Conservation (phyloP, 1,140 invertebrate genomes). For the Aporrectodea caliginosa region DNA sequence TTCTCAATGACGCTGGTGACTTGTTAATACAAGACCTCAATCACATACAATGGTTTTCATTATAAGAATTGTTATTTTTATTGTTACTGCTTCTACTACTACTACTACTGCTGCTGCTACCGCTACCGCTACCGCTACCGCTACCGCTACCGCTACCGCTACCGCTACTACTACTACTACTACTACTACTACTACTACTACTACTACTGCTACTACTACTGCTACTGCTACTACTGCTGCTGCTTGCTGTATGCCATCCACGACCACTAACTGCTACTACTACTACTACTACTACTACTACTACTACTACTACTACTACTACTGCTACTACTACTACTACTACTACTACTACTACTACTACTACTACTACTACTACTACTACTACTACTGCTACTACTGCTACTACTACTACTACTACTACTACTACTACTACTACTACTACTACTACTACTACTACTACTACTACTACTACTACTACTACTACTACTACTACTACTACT, state of each 20-base stretch:
- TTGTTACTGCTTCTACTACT: too few species aligned
- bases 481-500: constrained; percentile 20
- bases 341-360: not conserved
- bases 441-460: constrained; percentile 15
- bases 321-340: not conserved
- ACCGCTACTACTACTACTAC: too few species aligned
- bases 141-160: too few species aligned
- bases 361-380: not conserved
- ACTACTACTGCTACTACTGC: not conserved
- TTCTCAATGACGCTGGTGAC: too few species aligned
- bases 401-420: not conserved
- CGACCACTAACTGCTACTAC: constrained; percentile 9
- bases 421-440: constrained; percentile 2
- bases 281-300: constrained; percentile 20
- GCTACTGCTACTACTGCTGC: not conserved
- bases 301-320: constrained; percentile 15
- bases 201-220: too few species aligned
- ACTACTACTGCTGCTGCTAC: too few species aligned
- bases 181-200: too few species aligned
- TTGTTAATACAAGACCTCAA: too few species aligned
- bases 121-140: too few species aligned
- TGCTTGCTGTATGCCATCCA: not conserved
- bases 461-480: constrained; percentile 21
- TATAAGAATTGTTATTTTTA: too few species aligned
- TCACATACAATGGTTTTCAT: too few species aligned